A percentile compares a stretch with the other conserved stretches of the same genome.
These are phyloP conservation scores for Rhinogobio ventralis DNA, from an alignment of 2,797 vertebrate genomes.

Conservation along the genomic window DNA sequence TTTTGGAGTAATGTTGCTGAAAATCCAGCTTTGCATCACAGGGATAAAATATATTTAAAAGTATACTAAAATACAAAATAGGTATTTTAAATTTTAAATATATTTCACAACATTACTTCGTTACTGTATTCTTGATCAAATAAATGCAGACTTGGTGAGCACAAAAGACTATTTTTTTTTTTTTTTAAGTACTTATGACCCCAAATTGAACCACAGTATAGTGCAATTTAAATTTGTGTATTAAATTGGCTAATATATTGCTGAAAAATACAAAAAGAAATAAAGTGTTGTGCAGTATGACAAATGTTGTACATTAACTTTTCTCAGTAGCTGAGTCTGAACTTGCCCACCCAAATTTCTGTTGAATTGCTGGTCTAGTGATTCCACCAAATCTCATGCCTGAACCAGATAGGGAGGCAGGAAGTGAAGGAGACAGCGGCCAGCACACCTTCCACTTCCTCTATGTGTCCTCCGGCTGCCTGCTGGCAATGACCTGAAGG, in stretches of 20 bases:
- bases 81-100: neutral
- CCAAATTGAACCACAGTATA: neutral
- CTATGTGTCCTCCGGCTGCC: constrained; percentile 49
- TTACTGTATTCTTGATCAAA: neutral
- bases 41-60: too few species aligned
- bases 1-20: neutral
- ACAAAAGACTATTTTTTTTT: neutral
- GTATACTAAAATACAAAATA: neutral
- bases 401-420: constrained; percentile 2
- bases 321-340: constrained; percentile 15
- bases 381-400: constrained; percentile 9
- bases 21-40: neutral
- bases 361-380: constrained; percentile 4
- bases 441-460: constrained; percentile 49
- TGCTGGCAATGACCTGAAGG: constrained; percentile 57
- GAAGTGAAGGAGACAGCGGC: constrained; percentile 19
- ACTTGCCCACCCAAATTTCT: constrained; percentile 31
- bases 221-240: neutral
- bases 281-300: neutral
- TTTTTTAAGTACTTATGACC: too few species aligned
- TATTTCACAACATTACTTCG: neutral
- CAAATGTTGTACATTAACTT: neutral
- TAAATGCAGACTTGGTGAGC: neutral
- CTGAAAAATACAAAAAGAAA: neutral
- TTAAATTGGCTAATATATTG: neutral